phyloP scores from a whole-genome alignment of 2,113 vertebrate genomes.

The Anhinga anhinga region DNA sequence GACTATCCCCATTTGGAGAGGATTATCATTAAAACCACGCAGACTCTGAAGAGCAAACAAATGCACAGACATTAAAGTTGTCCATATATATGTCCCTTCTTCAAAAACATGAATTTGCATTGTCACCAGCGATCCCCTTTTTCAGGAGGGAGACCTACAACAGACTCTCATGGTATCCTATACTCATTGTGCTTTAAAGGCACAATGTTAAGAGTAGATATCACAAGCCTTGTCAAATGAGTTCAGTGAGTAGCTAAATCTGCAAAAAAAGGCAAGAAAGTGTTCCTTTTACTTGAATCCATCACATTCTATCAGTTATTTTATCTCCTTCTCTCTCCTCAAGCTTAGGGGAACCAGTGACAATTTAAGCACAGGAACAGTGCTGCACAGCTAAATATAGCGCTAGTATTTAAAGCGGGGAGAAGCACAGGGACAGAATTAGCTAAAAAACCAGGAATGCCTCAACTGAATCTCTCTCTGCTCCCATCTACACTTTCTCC shows the following conservation, averaged over 20 bases:
- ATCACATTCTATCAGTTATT: not conserved
- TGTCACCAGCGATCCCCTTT: not conserved
- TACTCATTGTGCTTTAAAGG: not conserved
- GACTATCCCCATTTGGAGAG: not conserved
- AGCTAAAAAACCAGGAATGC: not conserved
- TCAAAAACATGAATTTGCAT: not conserved
- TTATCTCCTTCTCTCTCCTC: not conserved
- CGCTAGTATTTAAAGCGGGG: rapidly evolving
- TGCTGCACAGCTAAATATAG: not conserved
- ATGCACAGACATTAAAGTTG: not conserved
- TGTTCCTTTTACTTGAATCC: not conserved
- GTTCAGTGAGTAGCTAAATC: not conserved
- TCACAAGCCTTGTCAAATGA: not conserved
- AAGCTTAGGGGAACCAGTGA: not conserved
- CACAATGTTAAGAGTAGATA: not conserved
- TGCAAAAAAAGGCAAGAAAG: not conserved
- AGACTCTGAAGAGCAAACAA: not conserved
- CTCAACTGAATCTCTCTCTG: not conserved
- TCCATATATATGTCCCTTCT: not conserved
- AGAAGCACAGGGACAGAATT: not conserved
- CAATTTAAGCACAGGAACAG: not conserved
- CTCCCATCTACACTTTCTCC: not conserved
- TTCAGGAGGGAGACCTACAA: not conserved
- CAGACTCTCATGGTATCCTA: not conserved
- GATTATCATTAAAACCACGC: not conserved